Base-by-base conservation (phyloP, 2,113 vertebrate genomes). In the Ranitomeya variabilis region DNA sequence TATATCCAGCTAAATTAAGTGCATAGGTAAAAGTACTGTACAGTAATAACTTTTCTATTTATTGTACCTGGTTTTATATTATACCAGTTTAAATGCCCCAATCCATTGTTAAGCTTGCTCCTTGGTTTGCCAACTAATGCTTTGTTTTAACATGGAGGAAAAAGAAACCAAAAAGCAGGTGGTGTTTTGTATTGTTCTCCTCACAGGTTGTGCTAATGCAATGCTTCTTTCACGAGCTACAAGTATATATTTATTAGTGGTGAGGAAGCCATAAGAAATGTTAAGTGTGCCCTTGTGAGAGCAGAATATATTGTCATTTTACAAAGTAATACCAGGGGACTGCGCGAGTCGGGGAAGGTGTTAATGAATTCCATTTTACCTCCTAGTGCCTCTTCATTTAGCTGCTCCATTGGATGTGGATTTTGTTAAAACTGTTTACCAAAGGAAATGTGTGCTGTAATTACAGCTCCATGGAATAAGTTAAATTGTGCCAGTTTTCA, bases 391-490 rank as follows among this genome's bases (percentile, higher is more conserved):
- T 90, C 88, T 89, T 92, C 80, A 86, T 90, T 83, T 89, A 86
- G 88, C 89, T 90, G 90, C 85, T 89, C 90, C 73, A 76, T 66
- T 74, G 86, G 90, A 86, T 2, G 4, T 89, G 59, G 66, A 80
- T 91, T 91, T 89, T 88, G 52, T 91, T 89, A 91, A 73, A 87
- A 85, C 82, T 87, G 18, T 86, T 88, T 92, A 18, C 87, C 87
- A 31, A 89, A 88, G 90, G 83, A 90, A 89, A 52, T n/a, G 0
- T 90, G 87, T 89, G 66, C 54, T 91, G 10, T 90, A 86, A 79
- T 86, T 90, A 45, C 85, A 80, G 51, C 82, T 79, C 52, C 83
- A 45, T 69, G 1, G 85, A 79, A 64, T 77, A 80, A 83, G 85
- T 73, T 15, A 54, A 89, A 84, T 74, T 64, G 37, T 51, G 77